Percentiles rank a stretch among this genome's conserved stretches.
Conservation (phyloP, 2,797 vertebrate genomes). For the Notoglanidium macrostoma region DNA sequence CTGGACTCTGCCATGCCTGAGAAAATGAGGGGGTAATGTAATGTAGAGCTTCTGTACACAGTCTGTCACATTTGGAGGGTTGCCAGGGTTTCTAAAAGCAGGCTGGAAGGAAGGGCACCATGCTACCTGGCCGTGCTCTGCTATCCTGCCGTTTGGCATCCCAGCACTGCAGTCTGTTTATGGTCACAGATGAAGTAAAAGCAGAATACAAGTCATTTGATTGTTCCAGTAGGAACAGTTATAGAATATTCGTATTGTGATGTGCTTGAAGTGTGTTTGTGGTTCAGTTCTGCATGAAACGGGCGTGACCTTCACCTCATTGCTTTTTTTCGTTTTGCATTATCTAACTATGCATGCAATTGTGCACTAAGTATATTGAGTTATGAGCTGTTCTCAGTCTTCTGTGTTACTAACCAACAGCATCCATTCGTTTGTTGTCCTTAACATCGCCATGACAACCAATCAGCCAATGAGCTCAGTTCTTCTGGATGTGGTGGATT, state of each 20-base stretch:
- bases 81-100: slow-evolving; percentile 36
- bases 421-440: slow-evolving; percentile 51
- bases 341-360: slow-evolving; percentile 49
- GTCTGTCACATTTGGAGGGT: not conserved
- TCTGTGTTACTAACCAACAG: slow-evolving; percentile 64
- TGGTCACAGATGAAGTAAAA: not conserved
- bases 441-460: slow-evolving; percentile 76
- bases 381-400: slow-evolving; percentile 14
- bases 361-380: slow-evolving; percentile 1
- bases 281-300: slow-evolving; percentile 40
- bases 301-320: not conserved
- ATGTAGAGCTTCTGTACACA: slow-evolving; percentile 15
- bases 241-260: not conserved
- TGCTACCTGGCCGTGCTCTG: slow-evolving; percentile 3
- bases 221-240: not conserved
- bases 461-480: slow-evolving; percentile 76
- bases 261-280: slow-evolving; percentile 3
- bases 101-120: not conserved
- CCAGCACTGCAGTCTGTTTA: slow-evolving; percentile 8
- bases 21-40: slow-evolving; percentile 1
- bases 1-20: slow-evolving; percentile 5
- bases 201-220: not conserved
- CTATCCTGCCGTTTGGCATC: slow-evolving; percentile 20
- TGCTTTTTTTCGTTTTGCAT: slow-evolving; percentile 15
- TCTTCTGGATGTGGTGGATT: slow-evolving; percentile 73